Evolutionary conservation across 1,140 invertebrate species (phyloP).

Genomic region (Radopholus similis): DNA sequence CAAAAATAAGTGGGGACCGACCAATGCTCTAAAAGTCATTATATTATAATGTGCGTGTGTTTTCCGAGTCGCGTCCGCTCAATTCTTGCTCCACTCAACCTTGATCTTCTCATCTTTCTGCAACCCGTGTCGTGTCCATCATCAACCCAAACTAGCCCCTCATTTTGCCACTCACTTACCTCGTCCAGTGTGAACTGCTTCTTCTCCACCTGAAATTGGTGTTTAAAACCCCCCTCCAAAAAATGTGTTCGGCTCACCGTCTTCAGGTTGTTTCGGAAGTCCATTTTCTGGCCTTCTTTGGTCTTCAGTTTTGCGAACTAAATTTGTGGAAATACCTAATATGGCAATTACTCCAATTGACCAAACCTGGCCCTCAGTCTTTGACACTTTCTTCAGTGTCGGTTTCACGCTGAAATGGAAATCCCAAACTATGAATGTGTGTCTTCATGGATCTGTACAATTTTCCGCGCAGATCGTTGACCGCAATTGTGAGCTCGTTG

Average conservation of each 20-base stretch:
- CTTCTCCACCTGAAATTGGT: conserved; percentile 1
- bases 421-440: not conserved
- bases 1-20: too few relatives aligned
- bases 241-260: not conserved
- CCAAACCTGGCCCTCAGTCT: conserved; percentile 74
- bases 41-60: too few relatives aligned
- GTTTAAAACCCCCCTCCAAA: not conserved
- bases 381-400: conserved; percentile 96
- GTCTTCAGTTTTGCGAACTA: conserved; percentile 49
- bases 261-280: conserved; percentile 91
- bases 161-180: not conserved
- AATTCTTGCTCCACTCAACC: conserved; percentile 20
- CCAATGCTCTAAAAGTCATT: too few relatives aligned
- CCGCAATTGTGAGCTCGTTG: conserved; percentile 95
- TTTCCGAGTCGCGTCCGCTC: too few relatives aligned
- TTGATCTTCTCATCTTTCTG: conserved; percentile 21
- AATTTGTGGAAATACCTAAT: conserved; percentile 55
- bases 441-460: conserved; percentile 75
- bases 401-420: conserved; percentile 75
- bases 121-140: not conserved
- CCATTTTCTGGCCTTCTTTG: conserved; percentile 64
- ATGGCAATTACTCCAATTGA: not conserved
- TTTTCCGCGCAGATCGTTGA: conserved; percentile 98
- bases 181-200: conserved; percentile 18
- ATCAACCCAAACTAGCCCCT: not conserved